Percentiles rank a stretch among this genome's conserved stretches.
These are phyloP conservation scores for Sphaeridia pumilis DNA, from an alignment of 2,888 invertebrate species.

Conservation along the genomic window DNA sequence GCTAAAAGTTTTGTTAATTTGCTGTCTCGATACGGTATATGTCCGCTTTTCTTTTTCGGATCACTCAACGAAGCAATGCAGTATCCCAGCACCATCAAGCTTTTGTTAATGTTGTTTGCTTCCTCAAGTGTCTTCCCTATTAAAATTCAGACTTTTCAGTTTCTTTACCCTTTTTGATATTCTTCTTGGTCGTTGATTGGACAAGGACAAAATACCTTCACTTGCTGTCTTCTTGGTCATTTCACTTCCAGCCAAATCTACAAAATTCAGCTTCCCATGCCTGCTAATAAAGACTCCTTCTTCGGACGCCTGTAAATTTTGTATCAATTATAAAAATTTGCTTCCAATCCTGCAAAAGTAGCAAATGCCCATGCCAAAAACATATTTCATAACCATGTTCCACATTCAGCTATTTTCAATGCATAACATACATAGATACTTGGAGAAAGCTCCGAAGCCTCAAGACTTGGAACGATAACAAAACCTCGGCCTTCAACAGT, in stretches of 20 bases:
- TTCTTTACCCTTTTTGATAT: too few species aligned
- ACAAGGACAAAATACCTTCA: conserved; percentile 43
- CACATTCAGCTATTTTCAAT: too few species aligned
- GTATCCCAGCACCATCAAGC: conserved; percentile 86
- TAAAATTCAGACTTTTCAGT: too few species aligned
- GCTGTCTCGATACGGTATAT: conserved; percentile 89
- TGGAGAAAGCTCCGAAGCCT: too few species aligned
- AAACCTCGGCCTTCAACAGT: too few species aligned
- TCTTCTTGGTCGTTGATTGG: neutral
- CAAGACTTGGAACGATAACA: too few species aligned
- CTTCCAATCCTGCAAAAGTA: too few species aligned
- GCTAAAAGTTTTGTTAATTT: conserved; percentile 85
- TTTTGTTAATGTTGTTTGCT: conserved; percentile 92
- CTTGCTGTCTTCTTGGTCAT: conserved; percentile 85
- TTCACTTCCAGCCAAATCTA: conserved; percentile 92
- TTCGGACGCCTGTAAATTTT: conserved; percentile 43
- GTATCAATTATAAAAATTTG: too few species aligned
- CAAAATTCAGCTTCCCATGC: conserved; percentile 90
- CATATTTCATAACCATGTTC: too few species aligned
- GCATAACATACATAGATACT: too few species aligned
- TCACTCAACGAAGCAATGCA: conserved; percentile 88
- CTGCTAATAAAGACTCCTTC: conserved; percentile 75
- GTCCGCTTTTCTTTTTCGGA: conserved; percentile 61
- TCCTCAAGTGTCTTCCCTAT: conserved; percentile 73
- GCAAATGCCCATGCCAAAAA: too few species aligned